Evolutionary conservation across 1,140 invertebrate genomes (phyloP), one percentile per base, ranked within the genome.

Genomic region (Caerostris extrusa): DNA sequence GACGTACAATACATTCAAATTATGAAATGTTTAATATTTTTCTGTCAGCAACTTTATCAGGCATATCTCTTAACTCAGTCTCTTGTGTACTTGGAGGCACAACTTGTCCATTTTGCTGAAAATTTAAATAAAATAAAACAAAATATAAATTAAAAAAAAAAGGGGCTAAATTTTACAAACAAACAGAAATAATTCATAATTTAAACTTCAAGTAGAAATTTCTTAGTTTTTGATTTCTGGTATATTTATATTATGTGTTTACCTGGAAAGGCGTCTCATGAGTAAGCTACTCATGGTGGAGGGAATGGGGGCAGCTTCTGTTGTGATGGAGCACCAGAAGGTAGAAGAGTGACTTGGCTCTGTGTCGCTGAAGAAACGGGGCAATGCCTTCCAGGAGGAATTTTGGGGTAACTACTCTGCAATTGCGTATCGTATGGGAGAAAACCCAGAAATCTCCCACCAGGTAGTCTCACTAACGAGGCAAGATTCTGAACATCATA

Each of bases 1-100:
- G 71, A 34, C 34, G 34, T 34, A 34, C 34, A 34, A 34, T 34
- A 34, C 34, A 34, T 34, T 34, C 2, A 34, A 34, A 34, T 34
- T 34, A 34, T 34, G 34, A 34, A 34, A 34, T 34, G 34, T 34
- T 77, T 53, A 19, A 10, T 12, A 34, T 85, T 82, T 82, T 82
- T 19, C 83, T 85, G 12, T 85, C 7, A 8, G n/a, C 17, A 7
- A 19, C 19, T 77, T 81, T 94, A 57, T 93, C 81, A 61, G 92
- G 92, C 12, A 81, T 85, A 12, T 92, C 90, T 85, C 85, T 92
- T 10, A 92, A 19, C 56, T 92, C 90, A 7, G 90, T 92, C 58
- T 92, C 90, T 69, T 92, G 81, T 55, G 90, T 92, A 8, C 90
- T 92, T 3, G 90, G 90, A 7, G 71, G 71, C 1, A 10, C 67